Evolutionary conservation across 35 echinoderm and acorn worm species (phyloP), one percentile per base, ranked within the genome.

Genomic region (Apostichopus japonicus): DNA sequence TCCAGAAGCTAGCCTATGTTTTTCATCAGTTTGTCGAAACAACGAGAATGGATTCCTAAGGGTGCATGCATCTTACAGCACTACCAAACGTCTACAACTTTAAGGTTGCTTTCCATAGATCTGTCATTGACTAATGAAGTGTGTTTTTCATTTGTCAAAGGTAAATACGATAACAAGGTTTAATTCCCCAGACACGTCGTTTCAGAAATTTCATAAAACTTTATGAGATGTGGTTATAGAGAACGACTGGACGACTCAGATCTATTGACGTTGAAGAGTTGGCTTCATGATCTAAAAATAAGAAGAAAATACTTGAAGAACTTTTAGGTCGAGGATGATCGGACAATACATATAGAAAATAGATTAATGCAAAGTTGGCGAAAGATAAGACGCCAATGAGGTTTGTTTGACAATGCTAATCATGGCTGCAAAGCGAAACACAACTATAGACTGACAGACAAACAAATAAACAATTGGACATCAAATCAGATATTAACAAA

Each of bases 121-220:
- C 78, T 80, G 78, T 80, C 78, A 80, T 2, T 80, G 51, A 80
- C 14, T 27, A 27, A 54, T 53, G 17, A 52, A 80, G 78, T 80
- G 23, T 80, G 78, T 80, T 53, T 80, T 80, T 80, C 78, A 80
- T 80, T 80, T 80, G 78, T 80, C 78, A 80, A 52, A 80, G 5
- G 33, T 27, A 80, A 80, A 80, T 80, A 80, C 21, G 78, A 80
- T 80, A 80, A 80, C 25, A 53, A 80, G 54, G 5, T 53, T 80
- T 53, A 80, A 80, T 53, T 80, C 78, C 54, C 78, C 9, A 16
- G 78, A 33, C 27, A 80, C 6, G 54, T 5, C 33, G 33, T 2
- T 80, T 80, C 17, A 19, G 24, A 10, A 80, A 80, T 80, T 80
- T 80, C 10, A 80, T 80, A 27, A 10, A 80, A 53, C 51, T 16